Evolutionary conservation across 2,797 vertebrate genomes (phyloP), one percentile per base, ranked within the genome.

Genomic region (Coendou prehensilis): DNA sequence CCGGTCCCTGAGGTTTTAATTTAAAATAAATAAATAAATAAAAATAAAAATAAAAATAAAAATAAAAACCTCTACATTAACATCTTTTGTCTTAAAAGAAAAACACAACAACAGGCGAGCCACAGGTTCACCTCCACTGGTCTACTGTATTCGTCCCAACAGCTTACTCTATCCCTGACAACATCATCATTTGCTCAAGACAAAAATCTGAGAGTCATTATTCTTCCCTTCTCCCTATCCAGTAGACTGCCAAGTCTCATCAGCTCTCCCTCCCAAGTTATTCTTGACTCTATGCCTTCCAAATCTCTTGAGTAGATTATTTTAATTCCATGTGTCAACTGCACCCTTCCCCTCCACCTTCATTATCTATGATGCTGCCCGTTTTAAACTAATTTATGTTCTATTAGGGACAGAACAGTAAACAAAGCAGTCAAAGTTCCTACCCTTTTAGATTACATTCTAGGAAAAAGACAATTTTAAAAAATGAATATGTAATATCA

Each of bases 171-270:
- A 89, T n/a, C 91, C 79, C 81, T 89, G 69, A 95, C 83, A 86
- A 33, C 47, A 94, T 11, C 26, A 93, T 82, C 82, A 84, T 89
- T 57, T 83, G 91, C 83, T 91, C 64, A 89, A 79, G 83, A 63
- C 84, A 87, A 93, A 89, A 95, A 96, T 92, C 64, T 88, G 67
- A 78, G 67, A 84, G 75, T 96, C 71, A 69, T 94, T 95, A 91
- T 22, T 63, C 69, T 96, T 94, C 23, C 71, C 59, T 78, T 89
- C 83, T 95, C 71, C 61, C 59, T 50, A 41, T 64, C 52, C 28
- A 64, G 11, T 78, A 59, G 86, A 41, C 54, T 96, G 79, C 79
- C 91, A 97, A 89, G 89, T 61, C 79, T 79, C 63, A n/a, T 84
- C 71, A 78, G 26, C 47, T 89, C 54, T 94, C 87, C 71, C 41